A percentile compares a stretch with the other conserved stretches of the same genome.
phyloP scores from a whole-genome alignment of 2,113 vertebrate genomes.

The Nycticorax nycticorax region DNA sequence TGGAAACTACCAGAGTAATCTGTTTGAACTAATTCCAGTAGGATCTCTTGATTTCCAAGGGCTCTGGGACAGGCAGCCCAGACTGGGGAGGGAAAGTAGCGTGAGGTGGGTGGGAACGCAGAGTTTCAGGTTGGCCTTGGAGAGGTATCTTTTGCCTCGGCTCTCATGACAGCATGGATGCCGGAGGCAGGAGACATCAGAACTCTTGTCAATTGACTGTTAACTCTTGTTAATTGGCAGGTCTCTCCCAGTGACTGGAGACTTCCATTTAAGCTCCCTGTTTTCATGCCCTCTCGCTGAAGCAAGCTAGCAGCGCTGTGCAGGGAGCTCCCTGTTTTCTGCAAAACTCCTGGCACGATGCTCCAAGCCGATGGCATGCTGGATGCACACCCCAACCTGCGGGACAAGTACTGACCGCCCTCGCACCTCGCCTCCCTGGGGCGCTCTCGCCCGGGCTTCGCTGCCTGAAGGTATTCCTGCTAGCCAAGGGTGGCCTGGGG shows the following conservation, averaged over 20 bases:
- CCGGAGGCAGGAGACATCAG: background rate
- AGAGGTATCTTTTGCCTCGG: background rate
- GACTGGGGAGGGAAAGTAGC: accelerated
- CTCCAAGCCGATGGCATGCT: accelerated
- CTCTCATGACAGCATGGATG: background rate
- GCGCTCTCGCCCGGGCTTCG: background rate
- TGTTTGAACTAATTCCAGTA: background rate
- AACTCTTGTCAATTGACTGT: background rate
- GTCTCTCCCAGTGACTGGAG: background rate
- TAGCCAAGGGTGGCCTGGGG: background rate
- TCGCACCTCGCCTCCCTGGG: background rate
- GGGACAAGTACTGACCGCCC: background rate
- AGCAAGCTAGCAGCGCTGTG: background rate
- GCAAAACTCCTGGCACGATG: background rate
- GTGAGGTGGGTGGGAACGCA: background rate
- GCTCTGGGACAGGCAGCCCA: background rate
- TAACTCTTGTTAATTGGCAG: background rate
- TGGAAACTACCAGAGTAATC: background rate
- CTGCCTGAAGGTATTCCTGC: background rate
- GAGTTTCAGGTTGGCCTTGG: background rate
- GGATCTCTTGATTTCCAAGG: background rate
- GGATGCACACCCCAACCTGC: background rate
- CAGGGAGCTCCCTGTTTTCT: background rate
- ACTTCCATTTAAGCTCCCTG: background rate
- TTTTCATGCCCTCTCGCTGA: background rate